Percentiles rank a stretch among this genome's conserved stretches.
Evolutionary conservation across 1,140 invertebrate species (phyloP).

Genomic region (Drosophila grimshawi): DNA sequence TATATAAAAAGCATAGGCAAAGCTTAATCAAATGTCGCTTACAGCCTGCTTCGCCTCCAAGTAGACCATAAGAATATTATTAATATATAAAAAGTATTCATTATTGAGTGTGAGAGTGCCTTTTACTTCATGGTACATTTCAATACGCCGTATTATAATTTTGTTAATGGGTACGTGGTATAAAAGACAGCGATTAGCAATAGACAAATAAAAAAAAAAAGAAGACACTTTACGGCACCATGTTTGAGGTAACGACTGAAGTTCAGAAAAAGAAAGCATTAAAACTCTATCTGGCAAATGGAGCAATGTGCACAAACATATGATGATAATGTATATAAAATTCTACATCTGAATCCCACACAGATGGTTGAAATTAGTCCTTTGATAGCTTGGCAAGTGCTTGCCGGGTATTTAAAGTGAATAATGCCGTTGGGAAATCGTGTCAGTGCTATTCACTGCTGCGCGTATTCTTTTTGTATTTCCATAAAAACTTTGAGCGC

Average conservation of each 20-base stretch:
- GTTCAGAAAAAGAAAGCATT: neutral
- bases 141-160: neutral
- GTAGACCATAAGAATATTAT: too few species aligned
- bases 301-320: neutral
- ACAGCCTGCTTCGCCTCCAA: neutral
- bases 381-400: slow-evolving; percentile 3
- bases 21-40: neutral
- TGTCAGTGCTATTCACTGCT: slow-evolving; percentile 1
- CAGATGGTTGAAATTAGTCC: neutral
- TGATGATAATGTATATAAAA: slow-evolving; percentile 1
- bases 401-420: slow-evolving; percentile 18
- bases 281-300: slow-evolving; percentile 6
- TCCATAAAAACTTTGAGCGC: slow-evolving; percentile 10
- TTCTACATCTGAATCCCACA: neutral
- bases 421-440: slow-evolving; percentile 6
- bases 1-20: neutral
- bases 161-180: neutral
- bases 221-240: neutral
- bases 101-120: neutral
- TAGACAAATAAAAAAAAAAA: too few species aligned
- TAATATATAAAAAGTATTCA: too few species aligned
- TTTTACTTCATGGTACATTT: neutral
- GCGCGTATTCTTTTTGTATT: slow-evolving; percentile 5
- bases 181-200: neutral
- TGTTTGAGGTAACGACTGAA: neutral